These are phyloP conservation scores for Solenopsis invicta DNA, from an alignment of 1,140 invertebrate species.

Conservation along the genomic window DNA sequence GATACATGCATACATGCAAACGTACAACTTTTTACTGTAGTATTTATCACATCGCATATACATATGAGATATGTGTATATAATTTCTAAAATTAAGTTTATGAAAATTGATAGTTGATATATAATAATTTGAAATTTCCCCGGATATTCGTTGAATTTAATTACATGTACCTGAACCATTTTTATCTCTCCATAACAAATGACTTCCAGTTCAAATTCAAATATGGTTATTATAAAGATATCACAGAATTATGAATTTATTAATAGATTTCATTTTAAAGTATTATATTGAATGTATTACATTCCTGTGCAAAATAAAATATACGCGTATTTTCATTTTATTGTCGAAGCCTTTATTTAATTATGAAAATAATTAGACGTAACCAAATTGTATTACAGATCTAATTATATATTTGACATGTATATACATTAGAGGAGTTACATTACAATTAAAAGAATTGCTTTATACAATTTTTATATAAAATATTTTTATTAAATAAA, in stretches of 20 bases:
- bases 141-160: background rate
- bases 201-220: background rate
- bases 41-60: background rate
- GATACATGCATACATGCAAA: too few relatives aligned
- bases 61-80: background rate
- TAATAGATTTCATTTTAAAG: background rate
- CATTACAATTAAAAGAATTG: slow-evolving; percentile 38
- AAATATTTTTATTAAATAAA: slow-evolving; percentile 28
- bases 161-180: background rate
- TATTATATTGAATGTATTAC: slow-evolving; percentile 18
- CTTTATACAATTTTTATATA: background rate
- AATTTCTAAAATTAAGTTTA: slow-evolving; percentile 30
- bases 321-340: slow-evolving; percentile 2
- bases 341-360: background rate
- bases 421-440: slow-evolving; percentile 34
- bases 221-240: background rate
- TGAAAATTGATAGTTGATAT: background rate
- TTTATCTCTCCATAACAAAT: slow-evolving; percentile 12
- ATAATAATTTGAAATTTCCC: background rate
- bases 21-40: background rate
- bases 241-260: slow-evolving; percentile 21
- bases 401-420: slow-evolving; percentile 24
- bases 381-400: slow-evolving; percentile 9
- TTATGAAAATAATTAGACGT: background rate
- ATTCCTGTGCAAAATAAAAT: slow-evolving; percentile 27